These are phyloP conservation scores for Thelohanellus kitauei DNA, from an alignment of 30 jellyfish, hydroid and myxozoan species.

Conservation along the genomic window DNA sequence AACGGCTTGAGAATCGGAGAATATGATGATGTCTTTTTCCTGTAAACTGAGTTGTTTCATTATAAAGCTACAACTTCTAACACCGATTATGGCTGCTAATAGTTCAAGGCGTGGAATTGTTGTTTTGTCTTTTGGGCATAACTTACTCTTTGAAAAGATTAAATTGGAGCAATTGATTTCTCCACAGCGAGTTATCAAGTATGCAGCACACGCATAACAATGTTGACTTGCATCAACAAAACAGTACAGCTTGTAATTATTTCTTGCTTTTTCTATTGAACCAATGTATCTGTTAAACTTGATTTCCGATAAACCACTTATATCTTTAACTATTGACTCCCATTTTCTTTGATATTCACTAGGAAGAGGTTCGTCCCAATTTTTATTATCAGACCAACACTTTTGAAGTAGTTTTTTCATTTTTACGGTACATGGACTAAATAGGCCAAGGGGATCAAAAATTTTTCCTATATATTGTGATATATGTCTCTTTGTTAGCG, in stretches of 20 bases:
- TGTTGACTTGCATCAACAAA: slow-evolving; percentile 10
- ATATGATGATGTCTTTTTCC: too few relatives aligned
- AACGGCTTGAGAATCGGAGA: too few relatives aligned
- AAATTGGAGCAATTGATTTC: background rate
- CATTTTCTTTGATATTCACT: slow-evolving; percentile 8
- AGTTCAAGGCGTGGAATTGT: slow-evolving; percentile 7
- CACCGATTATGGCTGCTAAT: slow-evolving; percentile 10
- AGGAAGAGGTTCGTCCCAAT: slow-evolving; percentile 8
- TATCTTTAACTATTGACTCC: slow-evolving; percentile 2
- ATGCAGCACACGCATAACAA: slow-evolving; percentile 6
- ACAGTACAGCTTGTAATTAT: slow-evolving; percentile 1
- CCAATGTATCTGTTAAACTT: slow-evolving; percentile 6
- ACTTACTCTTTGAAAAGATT: slow-evolving; percentile 4
- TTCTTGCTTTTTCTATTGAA: slow-evolving; percentile 2
- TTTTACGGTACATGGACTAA: slow-evolving; percentile 8
- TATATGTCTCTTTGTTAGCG: too few relatives aligned
- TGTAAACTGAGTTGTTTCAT: too few relatives aligned
- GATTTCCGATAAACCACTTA: slow-evolving; percentile 1
- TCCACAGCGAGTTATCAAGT: slow-evolving; percentile 4
- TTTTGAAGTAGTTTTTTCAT: slow-evolving; percentile 7
- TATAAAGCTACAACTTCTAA: too few relatives aligned
- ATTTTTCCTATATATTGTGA: too few relatives aligned
- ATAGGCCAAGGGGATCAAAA: slow-evolving; percentile 12
- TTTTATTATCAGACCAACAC: slow-evolving; percentile 5
- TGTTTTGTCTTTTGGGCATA: slow-evolving; percentile 4